Base-by-base conservation (phyloP, 92 coral and sea anemone species). In the Phenganax marumi region DNA sequence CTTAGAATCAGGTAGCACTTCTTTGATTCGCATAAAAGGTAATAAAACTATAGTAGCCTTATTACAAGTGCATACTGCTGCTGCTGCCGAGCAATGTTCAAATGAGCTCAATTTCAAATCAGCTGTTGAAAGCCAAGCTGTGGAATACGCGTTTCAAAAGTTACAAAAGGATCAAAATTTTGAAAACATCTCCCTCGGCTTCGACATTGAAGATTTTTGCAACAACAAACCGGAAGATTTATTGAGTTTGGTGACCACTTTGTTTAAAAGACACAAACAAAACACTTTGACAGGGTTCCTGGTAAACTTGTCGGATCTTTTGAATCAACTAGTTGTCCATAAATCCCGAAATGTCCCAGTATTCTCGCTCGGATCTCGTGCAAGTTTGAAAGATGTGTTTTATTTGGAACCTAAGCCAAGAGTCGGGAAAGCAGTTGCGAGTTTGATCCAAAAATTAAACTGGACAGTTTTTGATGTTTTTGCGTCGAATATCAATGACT, bases 401-500 rank as follows among this genome's bases (percentile, higher is more conserved):
- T 56, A 60, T 47, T 50, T 78, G 12, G 83, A 60, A 52, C 73
- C 83, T 8, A 65, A 60, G n/a, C 56, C 58, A 3, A 55, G 83
- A 46, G 16, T 78, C 39, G 55, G 71, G 19, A 62, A 47, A 33
- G 83, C 83, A 9, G 16, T 63, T 23, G 70, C 23, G 19, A 63
- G 12, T 10, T 78, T 78, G 19, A 18, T 78, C 51, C 72, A 78
- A 50, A 7, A 61, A 78, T 57, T 60, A 13, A 63, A 78, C 56
- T 78, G 83, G 83, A 61, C 83, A 65, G 54, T 61, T 23, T 23
- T 78, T 50, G 83, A 78, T 24, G 83, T 78, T 12, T 50, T 78
- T 10, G 73, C 47, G 8, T 71, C 65, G 10, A 78, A 78, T 24
- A 33, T 0, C 4, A 23, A 46, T 13, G 26, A 50, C 3, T 78